phyloP scores from a whole-genome alignment of 2,797 vertebrate species.

The Catamblyrhynchus diadema region DNA sequence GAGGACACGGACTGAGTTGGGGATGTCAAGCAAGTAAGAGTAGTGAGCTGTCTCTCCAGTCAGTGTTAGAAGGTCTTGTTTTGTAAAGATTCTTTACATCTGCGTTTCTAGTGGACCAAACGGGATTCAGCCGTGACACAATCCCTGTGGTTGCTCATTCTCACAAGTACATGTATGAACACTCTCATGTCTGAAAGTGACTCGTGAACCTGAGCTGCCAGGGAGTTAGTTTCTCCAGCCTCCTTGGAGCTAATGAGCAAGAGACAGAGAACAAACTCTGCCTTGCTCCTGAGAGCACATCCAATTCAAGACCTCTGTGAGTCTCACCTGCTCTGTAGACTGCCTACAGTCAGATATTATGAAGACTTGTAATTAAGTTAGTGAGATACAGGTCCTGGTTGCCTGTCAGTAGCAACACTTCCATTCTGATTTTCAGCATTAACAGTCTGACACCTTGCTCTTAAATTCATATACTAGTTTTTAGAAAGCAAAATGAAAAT shows the following conservation, averaged over 20 bases:
- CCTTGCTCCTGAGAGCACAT: background rate
- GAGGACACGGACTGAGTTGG: background rate
- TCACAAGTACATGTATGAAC: accelerated
- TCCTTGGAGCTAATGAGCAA: background rate
- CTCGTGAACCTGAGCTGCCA: background rate
- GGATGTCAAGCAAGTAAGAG: background rate
- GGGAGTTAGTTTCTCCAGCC: background rate
- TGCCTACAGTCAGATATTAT: background rate
- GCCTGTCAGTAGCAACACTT: background rate
- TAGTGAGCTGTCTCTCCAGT: background rate
- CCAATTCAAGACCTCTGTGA: background rate
- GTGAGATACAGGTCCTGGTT: background rate
- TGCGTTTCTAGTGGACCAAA: background rate
- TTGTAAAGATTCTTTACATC: background rate
- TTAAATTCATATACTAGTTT: background rate
- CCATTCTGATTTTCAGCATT: background rate
- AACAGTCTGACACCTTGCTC: background rate
- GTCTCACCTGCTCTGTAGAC: background rate
- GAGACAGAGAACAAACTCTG: background rate
- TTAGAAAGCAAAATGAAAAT: background rate
- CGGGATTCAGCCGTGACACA: no score
- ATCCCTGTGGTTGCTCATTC: no score
- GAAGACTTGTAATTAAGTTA: background rate
- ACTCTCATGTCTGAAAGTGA: background rate
- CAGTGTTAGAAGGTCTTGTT: background rate